Evolutionary conservation across 2,113 vertebrate species (phyloP).

Genomic region (Ailuropoda melanoleuca): DNA sequence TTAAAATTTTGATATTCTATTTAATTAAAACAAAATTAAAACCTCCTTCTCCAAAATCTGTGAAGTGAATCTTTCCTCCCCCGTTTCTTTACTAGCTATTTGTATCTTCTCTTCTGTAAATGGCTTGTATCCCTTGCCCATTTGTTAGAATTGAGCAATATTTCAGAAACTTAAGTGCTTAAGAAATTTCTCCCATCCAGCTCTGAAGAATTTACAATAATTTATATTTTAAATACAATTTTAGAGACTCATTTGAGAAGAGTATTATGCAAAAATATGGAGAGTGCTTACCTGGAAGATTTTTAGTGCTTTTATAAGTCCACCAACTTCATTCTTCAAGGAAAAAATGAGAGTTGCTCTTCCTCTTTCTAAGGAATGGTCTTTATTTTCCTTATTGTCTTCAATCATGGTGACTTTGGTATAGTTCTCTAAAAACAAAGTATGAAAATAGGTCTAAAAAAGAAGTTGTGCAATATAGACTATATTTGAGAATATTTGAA

Average conservation of each 20-base stretch:
- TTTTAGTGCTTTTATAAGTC: constrained; percentile 95
- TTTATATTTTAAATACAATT: background rate
- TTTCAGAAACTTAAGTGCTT: constrained; percentile 21
- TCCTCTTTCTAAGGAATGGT: constrained; percentile 86
- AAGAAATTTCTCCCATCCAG: background rate
- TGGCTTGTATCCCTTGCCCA: background rate
- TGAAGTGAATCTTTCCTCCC: background rate
- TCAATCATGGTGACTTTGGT: constrained; percentile 91
- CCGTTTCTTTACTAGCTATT: background rate
- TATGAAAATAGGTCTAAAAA: background rate
- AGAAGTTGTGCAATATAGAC: background rate
- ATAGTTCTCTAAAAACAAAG: constrained; percentile 88
- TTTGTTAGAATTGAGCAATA: constrained; percentile 5
- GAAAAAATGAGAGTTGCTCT: constrained; percentile 95
- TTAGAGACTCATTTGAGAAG: background rate
- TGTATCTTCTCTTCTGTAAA: background rate
- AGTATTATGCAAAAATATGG: background rate
- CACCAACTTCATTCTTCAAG: constrained; percentile 97
- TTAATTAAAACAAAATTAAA: background rate
- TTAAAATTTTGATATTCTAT: background rate
- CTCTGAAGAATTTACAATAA: background rate
- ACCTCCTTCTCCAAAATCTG: background rate
- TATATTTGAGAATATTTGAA: background rate
- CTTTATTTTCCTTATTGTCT: constrained; percentile 94
- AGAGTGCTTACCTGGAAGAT: constrained; percentile 92